These are phyloP conservation scores for Thymelicus sylvestris DNA, from an alignment of 2,888 invertebrate genomes.

Conservation along the genomic window DNA sequence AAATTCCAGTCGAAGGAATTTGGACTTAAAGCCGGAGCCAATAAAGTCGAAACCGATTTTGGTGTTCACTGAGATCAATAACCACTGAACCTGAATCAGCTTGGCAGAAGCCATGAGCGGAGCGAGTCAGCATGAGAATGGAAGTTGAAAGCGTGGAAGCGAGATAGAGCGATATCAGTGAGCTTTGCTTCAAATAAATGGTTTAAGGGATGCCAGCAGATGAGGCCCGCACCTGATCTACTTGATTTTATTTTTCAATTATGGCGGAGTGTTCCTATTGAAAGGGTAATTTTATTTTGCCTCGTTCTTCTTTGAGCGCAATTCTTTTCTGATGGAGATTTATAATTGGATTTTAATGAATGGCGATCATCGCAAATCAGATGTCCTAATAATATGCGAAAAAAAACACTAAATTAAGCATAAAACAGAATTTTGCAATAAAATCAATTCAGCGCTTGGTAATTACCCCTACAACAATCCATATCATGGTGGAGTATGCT, in stretches of 20 bases:
- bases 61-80: slow-evolving; percentile 69
- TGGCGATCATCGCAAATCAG: slow-evolving; percentile 4
- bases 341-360: slow-evolving; percentile 19
- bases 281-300: slow-evolving; percentile 46
- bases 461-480: no score
- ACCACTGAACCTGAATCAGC: slow-evolving; percentile 75
- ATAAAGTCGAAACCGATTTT: slow-evolving; percentile 55
- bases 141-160: slow-evolving; percentile 52
- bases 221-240: slow-evolving; percentile 75
- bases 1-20: slow-evolving; percentile 45
- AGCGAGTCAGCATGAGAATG: slow-evolving; percentile 54
- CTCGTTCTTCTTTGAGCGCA: slow-evolving; percentile 20
- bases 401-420: no score
- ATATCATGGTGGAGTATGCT: no score
- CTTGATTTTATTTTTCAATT: slow-evolving; percentile 79
- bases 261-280: slow-evolving; percentile 46
- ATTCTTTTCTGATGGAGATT: slow-evolving; percentile 26
- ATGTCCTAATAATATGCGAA: background rate
- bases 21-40: slow-evolving; percentile 45
- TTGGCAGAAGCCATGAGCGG: slow-evolving; percentile 72
- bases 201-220: slow-evolving; percentile 68
- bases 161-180: slow-evolving; percentile 56
- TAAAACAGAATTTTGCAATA: no score
- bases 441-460: no score
- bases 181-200: slow-evolving; percentile 57